Evolutionary conservation across 2,113 vertebrate species (phyloP), one percentile per base, ranked within the genome.

Genomic region (Bombycilla garrulus): DNA sequence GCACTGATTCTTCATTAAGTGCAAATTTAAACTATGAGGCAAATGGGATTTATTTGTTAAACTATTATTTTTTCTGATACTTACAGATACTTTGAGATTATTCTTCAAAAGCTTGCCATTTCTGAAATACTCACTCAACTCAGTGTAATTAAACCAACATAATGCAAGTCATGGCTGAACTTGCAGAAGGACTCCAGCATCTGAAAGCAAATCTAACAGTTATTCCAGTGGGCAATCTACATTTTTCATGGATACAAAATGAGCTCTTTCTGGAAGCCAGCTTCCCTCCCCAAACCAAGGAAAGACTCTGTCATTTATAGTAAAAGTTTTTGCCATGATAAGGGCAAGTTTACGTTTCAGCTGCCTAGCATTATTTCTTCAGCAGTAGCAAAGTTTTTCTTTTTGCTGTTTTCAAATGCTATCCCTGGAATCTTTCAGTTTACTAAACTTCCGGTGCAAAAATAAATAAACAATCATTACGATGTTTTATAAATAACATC

Each of bases 261-360:
- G 11, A 84, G 35, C 53, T 93, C n/a, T 64, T 79, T 50, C 36
- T 61, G 45, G 67, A 88, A 95, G 45, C 48, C 91, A 93, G 78
- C 69, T 87, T 53, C 73, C 57, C 23, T 73, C 26, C 23, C 53
- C 51, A 84, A 19, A 17, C 21, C 14, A 2, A 87, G 26, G 42
- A 89, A 84, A 71, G 54, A 65, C 60, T 29, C 47, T 67, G 84
- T 77, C 83, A 76, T 91, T 91, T 94, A 92, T 33, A 92, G 66
- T 54, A 91, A 89, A 92, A 78, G 61, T 90, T 92, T 90, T 89
- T 72, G 70, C 40, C 58, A 65, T 10, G 42, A 51, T 90, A 91
- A 90, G 71, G 71, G 33, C 81, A 73, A 91, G 74, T 66, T 95
- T 88, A 91, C 48, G 40, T 91, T 95, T 93, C 86, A 91, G 50